A percentile compares a stretch with the other conserved stretches of the same genome.
These are phyloP conservation scores for Dicroscelio sp. DNA, from an alignment of 2,888 invertebrate species.

Conservation along the genomic window DNA sequence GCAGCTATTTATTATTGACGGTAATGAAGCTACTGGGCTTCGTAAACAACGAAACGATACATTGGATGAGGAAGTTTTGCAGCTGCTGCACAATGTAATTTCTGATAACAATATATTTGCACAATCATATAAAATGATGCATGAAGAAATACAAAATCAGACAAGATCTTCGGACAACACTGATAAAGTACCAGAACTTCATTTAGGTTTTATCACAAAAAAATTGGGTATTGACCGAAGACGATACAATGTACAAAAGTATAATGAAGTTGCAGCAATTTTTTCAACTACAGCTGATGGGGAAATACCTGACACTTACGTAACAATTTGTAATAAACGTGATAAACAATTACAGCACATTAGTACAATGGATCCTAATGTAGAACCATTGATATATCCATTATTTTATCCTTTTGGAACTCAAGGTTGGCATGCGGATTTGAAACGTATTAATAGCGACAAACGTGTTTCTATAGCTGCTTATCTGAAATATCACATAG, in stretches of 20 bases:
- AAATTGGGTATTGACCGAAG: constrained; percentile 76
- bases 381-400: constrained; percentile 82
- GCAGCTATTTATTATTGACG: constrained; percentile 41
- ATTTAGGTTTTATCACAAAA: constrained; percentile 73
- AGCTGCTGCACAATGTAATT: constrained; percentile 67
- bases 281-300: constrained; percentile 79
- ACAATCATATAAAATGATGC: constrained; percentile 79
- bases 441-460: constrained; percentile 35
- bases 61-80: constrained; percentile 10
- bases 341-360: constrained; percentile 68
- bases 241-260: constrained; percentile 79
- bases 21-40: constrained; percentile 67
- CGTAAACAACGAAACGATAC: neutral
- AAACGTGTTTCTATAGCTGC: constrained; percentile 37
- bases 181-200: constrained; percentile 29
- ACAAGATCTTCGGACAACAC: constrained; percentile 11
- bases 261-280: constrained; percentile 81
- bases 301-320: constrained; percentile 80
- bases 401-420: constrained; percentile 81
- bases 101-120: constrained; percentile 72
- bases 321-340: constrained; percentile 70
- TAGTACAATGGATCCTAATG: constrained; percentile 78
- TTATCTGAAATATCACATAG: constrained; percentile 62
- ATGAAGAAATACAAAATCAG: constrained; percentile 62
- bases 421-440: constrained; percentile 69